These are phyloP conservation scores for Xiphias gladius DNA, from an alignment of 2,113 vertebrate species.

Conservation along the genomic window DNA sequence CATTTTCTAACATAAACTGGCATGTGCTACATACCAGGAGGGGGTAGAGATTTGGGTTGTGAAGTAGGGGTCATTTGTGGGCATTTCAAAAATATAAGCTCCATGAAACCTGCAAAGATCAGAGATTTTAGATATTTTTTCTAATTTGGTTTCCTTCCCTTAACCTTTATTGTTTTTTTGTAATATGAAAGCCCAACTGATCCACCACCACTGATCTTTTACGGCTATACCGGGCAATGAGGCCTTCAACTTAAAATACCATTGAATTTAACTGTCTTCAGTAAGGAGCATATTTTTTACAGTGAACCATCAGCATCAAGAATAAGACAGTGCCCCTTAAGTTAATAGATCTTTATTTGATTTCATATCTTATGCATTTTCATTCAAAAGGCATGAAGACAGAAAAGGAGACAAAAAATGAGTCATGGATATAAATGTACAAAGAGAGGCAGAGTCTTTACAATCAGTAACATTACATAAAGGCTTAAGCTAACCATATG, in stretches of 20 bases:
- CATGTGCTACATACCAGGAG: not conserved
- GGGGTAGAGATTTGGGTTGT: not conserved
- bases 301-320: not conserved
- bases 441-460: slow-evolving; percentile 77
- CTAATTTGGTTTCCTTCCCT: not conserved
- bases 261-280: not conserved
- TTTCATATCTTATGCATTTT: slow-evolving; percentile 69
- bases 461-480: slow-evolving; percentile 70
- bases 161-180: not conserved
- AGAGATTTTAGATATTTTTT: not conserved
- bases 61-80: not conserved
- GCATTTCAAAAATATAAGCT: too few species aligned
- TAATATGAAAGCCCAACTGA: not conserved
- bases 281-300: not conserved
- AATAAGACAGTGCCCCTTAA: slow-evolving; percentile 2
- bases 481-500: slow-evolving; percentile 53
- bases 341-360: slow-evolving; percentile 75
- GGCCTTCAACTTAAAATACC: too few species aligned
- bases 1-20: not conserved
- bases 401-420: slow-evolving; percentile 78
- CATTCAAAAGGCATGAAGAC: slow-evolving; percentile 78
- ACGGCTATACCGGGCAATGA: too few species aligned
- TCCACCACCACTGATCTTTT: not conserved
- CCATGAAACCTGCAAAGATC: too few species aligned
- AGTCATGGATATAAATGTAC: slow-evolving; percentile 76